Base-by-base conservation (phyloP, 2,888 invertebrate genomes). In the Mimumesa dahlbomi region DNA sequence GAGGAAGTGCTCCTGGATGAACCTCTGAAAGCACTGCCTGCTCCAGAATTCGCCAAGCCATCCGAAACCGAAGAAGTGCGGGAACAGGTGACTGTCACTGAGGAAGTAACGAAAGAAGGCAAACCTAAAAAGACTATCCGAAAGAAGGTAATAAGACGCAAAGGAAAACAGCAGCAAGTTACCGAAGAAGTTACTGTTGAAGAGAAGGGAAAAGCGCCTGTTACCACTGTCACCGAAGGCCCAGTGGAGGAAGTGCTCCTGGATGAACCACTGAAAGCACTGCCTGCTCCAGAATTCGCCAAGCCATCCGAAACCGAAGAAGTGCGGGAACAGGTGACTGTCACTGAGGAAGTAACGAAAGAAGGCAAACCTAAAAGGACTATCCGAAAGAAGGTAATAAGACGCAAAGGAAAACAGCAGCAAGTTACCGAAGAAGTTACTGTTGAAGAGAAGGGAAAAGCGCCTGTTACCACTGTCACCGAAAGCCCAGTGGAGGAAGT, bases 251-350 rank as follows among this genome's bases (percentile, higher is more conserved):
- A 36, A 2, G 66, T 77, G 9, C 9, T 69, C 52, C 69, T 79
- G 4, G 42, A 42, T 7, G 42, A 42, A 42, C 7, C 18, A 87
- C 18, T 5, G 2, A 0, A 19, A 6, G 7, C 42, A 29, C 9
- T 49, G 45, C 69, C 87, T 57, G 81, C 90, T 7, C 85, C 90
- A 16, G 90, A 90, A 82, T 89, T 91, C 61, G 79, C 89, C 2
- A 90, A 34, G 48, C 76, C 90, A 72, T 82, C 88, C 21, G 77
- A 89, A 5, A 22, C 22, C 71, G 88, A 80, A 16, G 75, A 81
- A 16, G 71, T 76, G 0, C 48, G 38, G 0, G 80, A 82, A 49
- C 68, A 69, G 16, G 72, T 77, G 2, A 65, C 75, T n/a, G 48
- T 65, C 2, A 65, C 52, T 0, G 49, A 54, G 9, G 66, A 50